A percentile compares a stretch with the other conserved stretches of the same genome.
Evolutionary conservation across 35 echinoderm and acorn worm species (phyloP).

Genomic region (Holothuria glaberrima): DNA sequence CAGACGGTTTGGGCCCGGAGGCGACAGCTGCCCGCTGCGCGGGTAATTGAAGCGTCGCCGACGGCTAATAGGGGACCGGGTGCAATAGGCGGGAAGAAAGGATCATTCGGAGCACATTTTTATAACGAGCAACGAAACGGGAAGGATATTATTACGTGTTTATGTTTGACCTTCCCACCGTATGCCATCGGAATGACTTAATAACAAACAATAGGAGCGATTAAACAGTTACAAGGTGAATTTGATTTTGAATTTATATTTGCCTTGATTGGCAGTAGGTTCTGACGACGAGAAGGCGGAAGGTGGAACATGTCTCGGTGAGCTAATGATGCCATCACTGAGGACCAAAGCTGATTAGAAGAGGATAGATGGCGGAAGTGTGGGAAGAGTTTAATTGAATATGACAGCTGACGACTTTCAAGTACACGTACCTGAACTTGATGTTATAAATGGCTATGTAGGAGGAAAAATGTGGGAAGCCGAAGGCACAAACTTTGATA

Average conservation of each 20-base stretch:
- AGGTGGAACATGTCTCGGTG: slow-evolving; percentile 4
- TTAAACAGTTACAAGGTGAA: slow-evolving; percentile 65
- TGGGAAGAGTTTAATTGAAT: slow-evolving; percentile 34
- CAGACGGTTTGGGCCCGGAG: slow-evolving; percentile 63
- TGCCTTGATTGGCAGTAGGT: slow-evolving; percentile 42
- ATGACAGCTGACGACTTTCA: no score
- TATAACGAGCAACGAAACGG: slow-evolving; percentile 52
- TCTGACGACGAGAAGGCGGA: neutral
- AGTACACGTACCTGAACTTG: no score
- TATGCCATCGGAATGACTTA: slow-evolving; percentile 12
- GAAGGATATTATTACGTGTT: slow-evolving; percentile 58
- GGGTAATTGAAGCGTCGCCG: slow-evolving; percentile 67
- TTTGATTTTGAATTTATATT: slow-evolving; percentile 47
- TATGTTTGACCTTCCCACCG: slow-evolving; percentile 52
- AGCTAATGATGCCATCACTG: slow-evolving; percentile 32
- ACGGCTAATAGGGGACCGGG: slow-evolving; percentile 58
- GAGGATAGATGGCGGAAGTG: slow-evolving; percentile 9
- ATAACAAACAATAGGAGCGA: slow-evolving; percentile 60
- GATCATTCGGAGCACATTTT: slow-evolving; percentile 18
- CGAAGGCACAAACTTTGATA: no score
- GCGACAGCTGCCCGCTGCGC: slow-evolving; percentile 56
- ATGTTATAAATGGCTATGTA: no score
- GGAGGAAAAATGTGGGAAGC: no score
- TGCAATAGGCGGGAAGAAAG: slow-evolving; percentile 35
- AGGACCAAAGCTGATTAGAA: slow-evolving; percentile 8